Conservation (phyloP, 2,888 invertebrate species). For the Diarsia rubi region DNA sequence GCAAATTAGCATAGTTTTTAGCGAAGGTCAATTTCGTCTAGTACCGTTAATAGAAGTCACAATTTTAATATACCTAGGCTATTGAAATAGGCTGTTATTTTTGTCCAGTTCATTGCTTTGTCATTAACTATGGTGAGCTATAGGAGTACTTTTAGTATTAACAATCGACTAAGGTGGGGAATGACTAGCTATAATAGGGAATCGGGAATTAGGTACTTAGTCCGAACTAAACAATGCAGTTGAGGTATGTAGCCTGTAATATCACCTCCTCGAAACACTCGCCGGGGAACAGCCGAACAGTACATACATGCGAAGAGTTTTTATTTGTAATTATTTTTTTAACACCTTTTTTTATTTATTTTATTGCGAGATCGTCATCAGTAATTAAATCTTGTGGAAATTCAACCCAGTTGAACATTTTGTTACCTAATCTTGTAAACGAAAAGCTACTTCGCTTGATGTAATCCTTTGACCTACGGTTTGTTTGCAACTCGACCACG, state of each 20-base stretch:
- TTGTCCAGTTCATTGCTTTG: constrained; percentile 77
- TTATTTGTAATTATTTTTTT: constrained; percentile 57
- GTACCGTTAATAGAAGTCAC: constrained; percentile 75
- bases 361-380: constrained; percentile 52
- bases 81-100: constrained; percentile 73
- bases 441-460: constrained; percentile 51
- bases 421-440: constrained; percentile 39
- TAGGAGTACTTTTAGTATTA: constrained; percentile 64
- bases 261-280: constrained; percentile 32
- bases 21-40: constrained; percentile 79
- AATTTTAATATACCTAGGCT: constrained; percentile 74
- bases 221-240: constrained; percentile 59
- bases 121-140: constrained; percentile 67
- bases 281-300: constrained; percentile 58
- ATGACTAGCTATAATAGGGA: constrained; percentile 68
- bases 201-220: constrained; percentile 69
- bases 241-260: constrained; percentile 58
- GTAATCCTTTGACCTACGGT: constrained; percentile 48
- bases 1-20: constrained; percentile 72
- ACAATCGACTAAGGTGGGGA: constrained; percentile 66
- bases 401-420: constrained; percentile 30
- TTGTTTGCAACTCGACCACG: constrained; percentile 20
- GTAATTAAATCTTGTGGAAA: constrained; percentile 31
- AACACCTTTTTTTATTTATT: constrained; percentile 45
- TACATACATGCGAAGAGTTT: constrained; percentile 60